Percentiles rank a stretch among this genome's conserved stretches.
phyloP scores from a whole-genome alignment of 1,140 invertebrate species.

The Drosophila serrata region DNA sequence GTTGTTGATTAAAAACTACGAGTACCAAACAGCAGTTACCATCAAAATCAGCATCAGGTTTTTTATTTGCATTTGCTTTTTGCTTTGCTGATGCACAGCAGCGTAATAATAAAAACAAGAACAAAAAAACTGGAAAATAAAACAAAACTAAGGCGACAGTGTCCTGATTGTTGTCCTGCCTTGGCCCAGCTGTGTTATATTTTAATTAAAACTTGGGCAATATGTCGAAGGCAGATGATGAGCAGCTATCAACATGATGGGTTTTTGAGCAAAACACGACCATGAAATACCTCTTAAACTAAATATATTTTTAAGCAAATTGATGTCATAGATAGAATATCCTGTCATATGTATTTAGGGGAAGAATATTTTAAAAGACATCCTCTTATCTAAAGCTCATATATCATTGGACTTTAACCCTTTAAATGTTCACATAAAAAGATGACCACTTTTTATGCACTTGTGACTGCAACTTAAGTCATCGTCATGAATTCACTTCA shows the following conservation, averaged over 20 bases:
- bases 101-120: constrained; percentile 2
- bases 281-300: background rate
- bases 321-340: too few species aligned
- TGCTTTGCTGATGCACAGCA: constrained; percentile 54
- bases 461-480: constrained; percentile 49
- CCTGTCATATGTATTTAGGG: too few species aligned
- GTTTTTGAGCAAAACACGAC: background rate
- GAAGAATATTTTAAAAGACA: background rate
- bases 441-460: constrained; percentile 32
- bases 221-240: constrained; percentile 25
- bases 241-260: constrained; percentile 15
- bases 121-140: constrained; percentile 8
- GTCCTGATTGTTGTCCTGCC: constrained; percentile 47
- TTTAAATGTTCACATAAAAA: constrained; percentile 17
- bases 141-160: constrained; percentile 31
- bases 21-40: constrained; percentile 14
- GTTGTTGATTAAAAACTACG: constrained; percentile 77
- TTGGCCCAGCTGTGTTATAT: constrained; percentile 53
- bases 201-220: constrained; percentile 79
- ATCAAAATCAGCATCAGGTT: constrained; percentile 30
- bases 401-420: background rate
- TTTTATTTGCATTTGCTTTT: constrained; percentile 54
- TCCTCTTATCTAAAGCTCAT: background rate
- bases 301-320: background rate
- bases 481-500: constrained; percentile 56